These are phyloP conservation scores for Pseudococcus longispinus DNA, from an alignment of 2,888 invertebrate genomes.

Conservation along the genomic window DNA sequence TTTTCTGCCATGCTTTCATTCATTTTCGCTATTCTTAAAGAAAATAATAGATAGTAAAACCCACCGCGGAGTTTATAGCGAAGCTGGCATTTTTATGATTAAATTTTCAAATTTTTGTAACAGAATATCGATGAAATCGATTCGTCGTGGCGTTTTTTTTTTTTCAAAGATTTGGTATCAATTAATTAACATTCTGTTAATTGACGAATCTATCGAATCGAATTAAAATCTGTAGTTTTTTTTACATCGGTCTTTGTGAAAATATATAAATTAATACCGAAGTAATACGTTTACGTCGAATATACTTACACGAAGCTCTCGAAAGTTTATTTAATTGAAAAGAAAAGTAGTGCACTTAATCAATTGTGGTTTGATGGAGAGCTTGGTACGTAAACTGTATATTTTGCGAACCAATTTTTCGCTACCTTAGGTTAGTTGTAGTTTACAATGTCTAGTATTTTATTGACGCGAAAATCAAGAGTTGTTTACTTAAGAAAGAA, in stretches of 20 bases:
- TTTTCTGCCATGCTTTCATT: constrained; percentile 16
- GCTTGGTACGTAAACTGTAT: neutral
- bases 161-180: no score
- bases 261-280: neutral
- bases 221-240: neutral
- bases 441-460: constrained; percentile 50
- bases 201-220: neutral
- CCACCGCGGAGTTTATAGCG: neutral
- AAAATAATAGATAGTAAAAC: constrained; percentile 24
- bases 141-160: no score
- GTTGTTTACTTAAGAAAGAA: constrained; percentile 54
- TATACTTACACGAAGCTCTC: neutral
- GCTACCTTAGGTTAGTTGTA: neutral
- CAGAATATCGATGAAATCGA: neutral
- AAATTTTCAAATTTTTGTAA: neutral
- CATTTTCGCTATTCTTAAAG: constrained; percentile 32
- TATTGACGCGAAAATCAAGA: constrained; percentile 56
- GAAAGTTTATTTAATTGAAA: neutral
- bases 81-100: constrained; percentile 5
- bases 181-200: neutral
- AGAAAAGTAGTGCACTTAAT: neutral
- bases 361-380: neutral
- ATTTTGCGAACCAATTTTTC: constrained; percentile 43
- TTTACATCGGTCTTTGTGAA: neutral
- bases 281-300: neutral